Percentiles rank a stretch among this genome's conserved stretches.
Conservation (phyloP, 2,888 invertebrate genomes). For the Ichneumon xanthorius region DNA sequence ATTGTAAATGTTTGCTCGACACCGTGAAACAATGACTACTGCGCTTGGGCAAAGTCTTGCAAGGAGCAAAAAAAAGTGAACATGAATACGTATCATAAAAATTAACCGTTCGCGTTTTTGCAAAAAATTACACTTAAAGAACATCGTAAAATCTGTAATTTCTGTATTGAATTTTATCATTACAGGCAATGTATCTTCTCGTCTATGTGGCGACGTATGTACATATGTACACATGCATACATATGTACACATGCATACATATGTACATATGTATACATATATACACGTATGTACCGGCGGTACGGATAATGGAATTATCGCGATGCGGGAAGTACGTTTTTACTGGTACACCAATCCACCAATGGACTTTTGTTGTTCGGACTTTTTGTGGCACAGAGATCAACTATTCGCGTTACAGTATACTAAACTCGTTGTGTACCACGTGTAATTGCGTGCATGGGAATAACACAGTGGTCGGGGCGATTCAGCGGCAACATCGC, state of each 20-base stretch:
- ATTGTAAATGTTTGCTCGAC: too few relatives aligned
- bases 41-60: too few relatives aligned
- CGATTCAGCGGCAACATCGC: slow-evolving; percentile 44
- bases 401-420: slow-evolving; percentile 36
- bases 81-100: too few relatives aligned
- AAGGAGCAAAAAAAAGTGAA: too few relatives aligned
- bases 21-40: too few relatives aligned
- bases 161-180: not conserved
- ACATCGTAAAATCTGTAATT: not conserved
- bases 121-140: not conserved
- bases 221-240: not conserved
- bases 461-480: slow-evolving; percentile 31
- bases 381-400: slow-evolving; percentile 13
- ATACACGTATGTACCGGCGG: not conserved
- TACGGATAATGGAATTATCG: not conserved
- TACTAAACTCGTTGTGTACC: slow-evolving; percentile 9
- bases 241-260: too few relatives aligned
- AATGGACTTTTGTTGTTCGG: slow-evolving; percentile 26
- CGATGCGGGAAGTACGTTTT: not conserved
- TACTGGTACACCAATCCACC: slow-evolving; percentile 24
- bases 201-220: not conserved
- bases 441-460: slow-evolving; percentile 44
- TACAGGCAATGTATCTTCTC: not conserved
- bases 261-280: not conserved
- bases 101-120: not conserved